Evolutionary conservation across 2,797 vertebrate species (phyloP).

Genomic region (Pitangus sulphuratus): DNA sequence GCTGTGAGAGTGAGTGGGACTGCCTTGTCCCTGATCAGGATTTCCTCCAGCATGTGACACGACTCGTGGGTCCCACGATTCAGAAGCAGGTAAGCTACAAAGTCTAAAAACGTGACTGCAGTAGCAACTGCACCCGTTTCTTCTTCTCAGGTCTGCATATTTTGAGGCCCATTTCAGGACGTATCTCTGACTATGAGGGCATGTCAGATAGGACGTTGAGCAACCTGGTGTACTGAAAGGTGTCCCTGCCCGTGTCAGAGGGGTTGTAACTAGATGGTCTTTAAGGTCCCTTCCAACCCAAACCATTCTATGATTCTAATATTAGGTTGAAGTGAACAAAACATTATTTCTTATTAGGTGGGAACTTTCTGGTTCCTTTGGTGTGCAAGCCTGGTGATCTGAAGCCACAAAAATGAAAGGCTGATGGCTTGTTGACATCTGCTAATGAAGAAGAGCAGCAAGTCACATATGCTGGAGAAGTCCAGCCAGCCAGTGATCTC

Average conservation of each 20-base stretch:
- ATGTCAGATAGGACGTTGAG: not conserved
- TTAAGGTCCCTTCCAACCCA: not conserved
- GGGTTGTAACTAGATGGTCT: not conserved
- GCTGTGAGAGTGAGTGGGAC: not conserved
- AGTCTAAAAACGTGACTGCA: not conserved
- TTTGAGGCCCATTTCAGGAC: not conserved
- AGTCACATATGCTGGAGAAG: not conserved
- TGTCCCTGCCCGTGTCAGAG: not conserved
- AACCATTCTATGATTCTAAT: not conserved
- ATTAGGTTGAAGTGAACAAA: not conserved
- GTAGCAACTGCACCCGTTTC: not conserved
- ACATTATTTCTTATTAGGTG: not conserved
- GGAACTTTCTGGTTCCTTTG: not conserved
- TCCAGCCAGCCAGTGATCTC: not conserved
- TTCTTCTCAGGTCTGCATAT: not conserved
- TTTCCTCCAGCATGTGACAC: not conserved
- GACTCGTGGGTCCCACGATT: not conserved
- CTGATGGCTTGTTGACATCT: not conserved
- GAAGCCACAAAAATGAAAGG: not conserved
- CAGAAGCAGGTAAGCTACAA: not conserved
- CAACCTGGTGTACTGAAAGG: not conserved
- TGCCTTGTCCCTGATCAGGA: not conserved
- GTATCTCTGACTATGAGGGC: not conserved
- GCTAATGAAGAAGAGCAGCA: not conserved
- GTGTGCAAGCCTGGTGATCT: not conserved